Evolutionary conservation across 2,888 invertebrate species (phyloP), one percentile per base, ranked within the genome.

Genomic region (Sthenelais limicola): DNA sequence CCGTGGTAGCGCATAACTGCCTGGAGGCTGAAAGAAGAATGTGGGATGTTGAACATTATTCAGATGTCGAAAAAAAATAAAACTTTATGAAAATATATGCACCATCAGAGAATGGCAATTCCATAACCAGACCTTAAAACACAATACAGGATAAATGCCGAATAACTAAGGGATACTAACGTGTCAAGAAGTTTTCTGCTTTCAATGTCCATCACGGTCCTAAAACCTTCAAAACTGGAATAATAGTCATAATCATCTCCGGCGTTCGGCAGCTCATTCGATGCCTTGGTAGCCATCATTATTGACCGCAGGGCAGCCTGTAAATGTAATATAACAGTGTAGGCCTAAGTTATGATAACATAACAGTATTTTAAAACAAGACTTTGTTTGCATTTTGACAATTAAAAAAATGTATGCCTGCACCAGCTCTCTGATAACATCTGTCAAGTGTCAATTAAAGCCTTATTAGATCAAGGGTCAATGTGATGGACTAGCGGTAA

Each of bases 221-320:
- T 90, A 83, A 95, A 96, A 24, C 92, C 91, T 4, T 93, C 91
- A 85, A 92, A 93, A n/a, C 93, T 93, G 68, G 91, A 91, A 83
- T 93, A 94, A 74, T 93, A 91, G 80, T 93, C 91, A 84, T 92
- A 92, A 54, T 94, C 91, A 48, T 91, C 88, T 47, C 92, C 93
- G 9, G 81, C 78, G 52, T 89, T 88, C 0, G 96, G 95, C 76
- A 95, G 89, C 21, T 89, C 89, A 85, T 94, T 95, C 0, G 93
- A 75, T 9, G 52, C 30, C 28, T 66, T 66, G 32, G 68, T 75
- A 12, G 77, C 75, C 52, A 58, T 24, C 71, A 77, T 62, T 26
- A 73, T 9, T n/a, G 71, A 68, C 43, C 68, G 51, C 12, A 72
- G 58, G 12, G 71, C 73, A 32, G 32, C n/a, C 76, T 76, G 58